Base-by-base conservation (phyloP, 2,888 invertebrate species). In the Lissocephala sabroskyi region DNA sequence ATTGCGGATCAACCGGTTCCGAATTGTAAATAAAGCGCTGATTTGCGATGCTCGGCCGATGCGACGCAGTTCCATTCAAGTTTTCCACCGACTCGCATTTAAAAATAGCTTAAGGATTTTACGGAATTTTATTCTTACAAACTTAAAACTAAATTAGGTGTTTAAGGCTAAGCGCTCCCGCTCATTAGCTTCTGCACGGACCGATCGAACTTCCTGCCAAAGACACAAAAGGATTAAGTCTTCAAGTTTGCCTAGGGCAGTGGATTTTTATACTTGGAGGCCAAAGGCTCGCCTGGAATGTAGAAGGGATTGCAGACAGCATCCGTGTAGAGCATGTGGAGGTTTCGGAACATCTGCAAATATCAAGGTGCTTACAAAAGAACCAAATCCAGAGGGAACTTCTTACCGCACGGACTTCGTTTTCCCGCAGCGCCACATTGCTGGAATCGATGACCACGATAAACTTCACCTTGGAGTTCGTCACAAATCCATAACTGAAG, bases 261-360 rank as follows among this genome's bases (percentile, higher is more conserved):
- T 41, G 9, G 9, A 26, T 1, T 14, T 46, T 7, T 32, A 54
- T 89, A 97, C 96, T 88, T 90, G 3, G 97, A 97, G 36, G 88
- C 89, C 41, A 98, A 92, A 64, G 91, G 89, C 76, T 96, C 94
- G 19, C 97, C 97, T 23, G 97, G 96, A 77, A 93, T 89, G 86
- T 98, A 97, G 85, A 99, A 98, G 37, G 98, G 98, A 86, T 98
- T 97, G 79, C 96, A 97, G 50, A 98, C 92, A 57, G 96, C 93
- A 83, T 98, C 96, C 1, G 96, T 94, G 82, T 97, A 98, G 30
- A 95, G 89, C 41, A 91, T 90, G 81, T 99, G 98, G 30, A 98
- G 87, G 83, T 94, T 93, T 50, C 96, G 89, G 80, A 96, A 96
- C 88, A 93, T 92, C 92, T 92, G 14, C 0, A 36, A 10, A 35